Evolutionary conservation across 2,797 vertebrate species (phyloP).

Genomic region (Myiotriccus ornatus): DNA sequence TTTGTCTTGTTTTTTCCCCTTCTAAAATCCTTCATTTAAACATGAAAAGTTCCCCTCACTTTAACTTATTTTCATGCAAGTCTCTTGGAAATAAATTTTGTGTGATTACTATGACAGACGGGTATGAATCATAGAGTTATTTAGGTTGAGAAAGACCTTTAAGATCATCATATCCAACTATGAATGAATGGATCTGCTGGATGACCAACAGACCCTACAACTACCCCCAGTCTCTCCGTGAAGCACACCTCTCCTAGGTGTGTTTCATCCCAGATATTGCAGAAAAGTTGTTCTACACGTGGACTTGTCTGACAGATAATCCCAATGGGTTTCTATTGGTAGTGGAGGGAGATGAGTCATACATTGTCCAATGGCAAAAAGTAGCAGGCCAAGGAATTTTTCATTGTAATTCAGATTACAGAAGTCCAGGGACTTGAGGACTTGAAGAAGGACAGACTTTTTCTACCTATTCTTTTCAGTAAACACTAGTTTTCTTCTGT

Average conservation of each 20-base stretch:
- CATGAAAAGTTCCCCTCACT: not conserved
- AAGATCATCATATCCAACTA: fast-evolving
- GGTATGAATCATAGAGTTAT: not conserved
- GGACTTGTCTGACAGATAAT: not conserved
- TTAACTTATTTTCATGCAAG: not conserved
- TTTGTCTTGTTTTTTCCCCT: not conserved
- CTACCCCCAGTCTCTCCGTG: not conserved
- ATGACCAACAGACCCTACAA: not conserved
- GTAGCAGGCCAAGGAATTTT: not conserved
- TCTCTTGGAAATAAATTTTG: not conserved
- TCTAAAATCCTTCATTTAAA: not conserved
- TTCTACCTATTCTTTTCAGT: not conserved
- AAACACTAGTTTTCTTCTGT: not conserved
- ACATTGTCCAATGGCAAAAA: not conserved
- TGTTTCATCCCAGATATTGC: not conserved
- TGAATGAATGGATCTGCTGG: not conserved
- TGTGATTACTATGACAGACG: not conserved
- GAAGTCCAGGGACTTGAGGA: not conserved
- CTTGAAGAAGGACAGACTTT: not conserved
- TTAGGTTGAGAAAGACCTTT: not conserved
- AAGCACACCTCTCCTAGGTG: not conserved
- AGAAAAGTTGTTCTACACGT: not conserved
- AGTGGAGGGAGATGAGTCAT: not conserved
- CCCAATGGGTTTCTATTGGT: not conserved
- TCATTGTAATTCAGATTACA: not conserved